Conservation (phyloP, 2,113 vertebrate genomes). For the Trichechus manatus region DNA sequence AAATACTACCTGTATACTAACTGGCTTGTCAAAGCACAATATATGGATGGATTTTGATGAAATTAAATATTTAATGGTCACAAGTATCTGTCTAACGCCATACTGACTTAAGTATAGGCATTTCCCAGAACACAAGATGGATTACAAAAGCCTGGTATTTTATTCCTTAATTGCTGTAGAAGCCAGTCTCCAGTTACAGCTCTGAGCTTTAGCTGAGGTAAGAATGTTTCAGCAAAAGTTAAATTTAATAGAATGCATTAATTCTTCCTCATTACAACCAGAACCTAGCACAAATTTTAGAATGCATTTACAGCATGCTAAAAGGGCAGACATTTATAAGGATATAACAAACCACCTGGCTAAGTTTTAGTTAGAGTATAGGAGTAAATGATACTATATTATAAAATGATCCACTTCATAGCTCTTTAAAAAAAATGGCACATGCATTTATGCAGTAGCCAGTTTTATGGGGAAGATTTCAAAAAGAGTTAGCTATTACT, state of each 20-base stretch:
- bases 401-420: conserved; percentile 67
- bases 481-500: conserved; percentile 15
- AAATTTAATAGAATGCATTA: conserved; percentile 81
- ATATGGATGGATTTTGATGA: conserved; percentile 69
- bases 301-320: conserved; percentile 71
- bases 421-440: conserved; percentile 24
- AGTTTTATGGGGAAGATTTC: conserved; percentile 61
- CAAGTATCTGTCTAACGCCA: conserved; percentile 66
- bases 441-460: conserved; percentile 19
- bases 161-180: conserved; percentile 80
- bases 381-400: conserved; percentile 4
- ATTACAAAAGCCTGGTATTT: conserved; percentile 78
- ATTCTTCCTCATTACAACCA: conserved; percentile 74
- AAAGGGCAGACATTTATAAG: conserved; percentile 72
- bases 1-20: conserved; percentile 68
- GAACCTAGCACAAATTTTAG: conserved; percentile 71
- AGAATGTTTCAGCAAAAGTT: conserved; percentile 82
- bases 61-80: conserved; percentile 81
- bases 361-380: conserved; percentile 53
- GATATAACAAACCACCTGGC: conserved; percentile 59
- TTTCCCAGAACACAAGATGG: conserved; percentile 81
- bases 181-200: conserved; percentile 75
- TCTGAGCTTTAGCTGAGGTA: conserved; percentile 75
- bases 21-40: conserved; percentile 62
- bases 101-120: conserved; percentile 71